A percentile compares a stretch with the other conserved stretches of the same genome.
Conservation (phyloP, 1,140 invertebrate genomes). For the Aphelenchoides avenae region DNA sequence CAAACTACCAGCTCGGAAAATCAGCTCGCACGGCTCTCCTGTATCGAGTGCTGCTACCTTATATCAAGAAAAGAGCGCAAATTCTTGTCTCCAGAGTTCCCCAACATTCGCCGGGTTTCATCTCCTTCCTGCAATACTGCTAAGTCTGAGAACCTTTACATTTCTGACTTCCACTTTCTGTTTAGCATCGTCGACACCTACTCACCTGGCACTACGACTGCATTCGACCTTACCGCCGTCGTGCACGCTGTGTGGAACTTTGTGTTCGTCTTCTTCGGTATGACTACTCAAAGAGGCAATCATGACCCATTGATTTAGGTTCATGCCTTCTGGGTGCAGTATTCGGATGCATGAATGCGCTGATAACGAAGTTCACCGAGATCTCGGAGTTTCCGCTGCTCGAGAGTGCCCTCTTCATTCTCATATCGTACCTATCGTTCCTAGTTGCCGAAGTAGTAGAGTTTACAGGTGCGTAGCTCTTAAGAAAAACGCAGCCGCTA, state of each 20-base stretch:
- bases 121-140: no score
- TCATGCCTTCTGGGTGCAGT: slow-evolving; percentile 42
- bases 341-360: slow-evolving; percentile 61
- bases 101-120: no score
- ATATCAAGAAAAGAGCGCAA: no score
- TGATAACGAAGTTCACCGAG: slow-evolving; percentile 87
- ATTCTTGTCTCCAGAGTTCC: no score
- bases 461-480: no score
- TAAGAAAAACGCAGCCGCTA: no score
- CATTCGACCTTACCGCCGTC: slow-evolving; percentile 70
- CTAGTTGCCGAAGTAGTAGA: slow-evolving; percentile 89
- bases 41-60: no score
- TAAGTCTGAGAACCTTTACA: no score
- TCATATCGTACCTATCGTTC: slow-evolving; percentile 96
- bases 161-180: no score
- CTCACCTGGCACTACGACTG: slow-evolving; percentile 67
- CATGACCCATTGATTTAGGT: slow-evolving; percentile 13
- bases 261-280: slow-evolving; percentile 82
- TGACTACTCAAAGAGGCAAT: slow-evolving; percentile 57
- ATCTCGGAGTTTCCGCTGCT: slow-evolving; percentile 89
- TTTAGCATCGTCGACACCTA: slow-evolving; percentile 71
- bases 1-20: no score
- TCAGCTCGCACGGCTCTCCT: no score
- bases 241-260: slow-evolving; percentile 83
- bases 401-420: slow-evolving; percentile 88